These are phyloP conservation scores for Spondyliosoma cantharus DNA, from an alignment of 2,797 vertebrate species.

Conservation along the genomic window DNA sequence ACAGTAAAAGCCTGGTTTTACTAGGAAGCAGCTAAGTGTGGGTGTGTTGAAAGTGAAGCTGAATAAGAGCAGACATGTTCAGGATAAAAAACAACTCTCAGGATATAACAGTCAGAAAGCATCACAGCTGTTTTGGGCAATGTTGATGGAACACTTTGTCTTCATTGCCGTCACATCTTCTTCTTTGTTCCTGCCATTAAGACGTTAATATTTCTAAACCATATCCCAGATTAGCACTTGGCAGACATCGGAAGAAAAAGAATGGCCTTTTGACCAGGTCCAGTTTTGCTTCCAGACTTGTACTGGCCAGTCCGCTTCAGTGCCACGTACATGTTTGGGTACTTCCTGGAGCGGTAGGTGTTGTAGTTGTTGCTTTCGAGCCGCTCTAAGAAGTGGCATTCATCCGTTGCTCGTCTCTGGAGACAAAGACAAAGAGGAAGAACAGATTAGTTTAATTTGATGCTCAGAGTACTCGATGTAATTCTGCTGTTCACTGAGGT, in stretches of 20 bases:
- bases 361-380: conserved; percentile 99
- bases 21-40: conserved; percentile 34
- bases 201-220: conserved; percentile 13
- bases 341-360: conserved; percentile 96
- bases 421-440: conserved; percentile 43
- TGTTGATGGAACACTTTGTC: conserved; percentile 47
- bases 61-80: conserved; percentile 39
- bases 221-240: conserved; percentile 84
- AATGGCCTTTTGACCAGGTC: conserved; percentile 97
- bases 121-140: conserved; percentile 73
- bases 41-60: conserved; percentile 48
- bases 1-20: conserved; percentile 34
- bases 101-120: conserved; percentile 48
- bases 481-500: neutral
- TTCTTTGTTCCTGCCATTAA: conserved; percentile 23
- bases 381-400: conserved; percentile 96
- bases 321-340: conserved; percentile 96
- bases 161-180: conserved; percentile 73
- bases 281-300: conserved; percentile 93
- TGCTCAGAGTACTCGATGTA: neutral
- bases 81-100: conserved; percentile 33
- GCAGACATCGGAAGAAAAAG: conserved; percentile 98
- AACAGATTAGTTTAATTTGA: neutral
- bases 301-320: conserved; percentile 97
- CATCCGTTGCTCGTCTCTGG: conserved; percentile 94